Base-by-base conservation (phyloP, 2,888 invertebrate genomes). In the Stenolophus ochropezus region DNA sequence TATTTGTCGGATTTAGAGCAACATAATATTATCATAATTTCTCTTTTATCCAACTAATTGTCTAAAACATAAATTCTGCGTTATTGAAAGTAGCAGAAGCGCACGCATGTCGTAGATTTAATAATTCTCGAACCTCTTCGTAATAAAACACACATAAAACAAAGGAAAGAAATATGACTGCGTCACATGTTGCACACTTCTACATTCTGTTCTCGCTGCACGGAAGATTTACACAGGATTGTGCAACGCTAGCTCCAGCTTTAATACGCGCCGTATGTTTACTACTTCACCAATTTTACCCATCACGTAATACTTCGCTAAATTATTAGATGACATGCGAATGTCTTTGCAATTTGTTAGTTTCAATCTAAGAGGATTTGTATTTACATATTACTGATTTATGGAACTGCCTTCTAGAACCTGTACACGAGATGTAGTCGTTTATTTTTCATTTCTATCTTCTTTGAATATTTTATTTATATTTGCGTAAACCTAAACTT, bases 291-390 rank as follows among this genome's bases (percentile, higher is more conserved):
- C 14, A 33, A 61, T 25, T 78, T 69, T 78, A 49, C 69, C 51
- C 49, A 78, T 78, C 78, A 78, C 65, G 78, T 69, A 78, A 78
- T 69, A 65, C 69, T 69, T 69, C 69, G 78, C 69, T 78, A 69
- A 78, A 78, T 78, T 78, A 78, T 78, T 69, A 78, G 51, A 65
- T 78, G 78, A 51, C 65, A 69, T 69, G 65, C 49, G 42, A 78
- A 78, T 78, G 69, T 78, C 69, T 78, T 69, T 51, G 51, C 78
- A 78, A 78, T 78, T 78, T 78, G 78, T 78, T 78, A 78, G 21
- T 58, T 61, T 47, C 61, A 61, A 61, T 77, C 47, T 77, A 77
- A 77, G 77, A 77, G 65, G 77, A 77, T 77, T 77, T 61, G 33
- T 77, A 77, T 77, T 77, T 77, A 77, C 61, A 77, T 77, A 77